Evolutionary conservation across 2,113 vertebrate species (phyloP).

Genomic region (Tetraodon nigroviridis): DNA sequence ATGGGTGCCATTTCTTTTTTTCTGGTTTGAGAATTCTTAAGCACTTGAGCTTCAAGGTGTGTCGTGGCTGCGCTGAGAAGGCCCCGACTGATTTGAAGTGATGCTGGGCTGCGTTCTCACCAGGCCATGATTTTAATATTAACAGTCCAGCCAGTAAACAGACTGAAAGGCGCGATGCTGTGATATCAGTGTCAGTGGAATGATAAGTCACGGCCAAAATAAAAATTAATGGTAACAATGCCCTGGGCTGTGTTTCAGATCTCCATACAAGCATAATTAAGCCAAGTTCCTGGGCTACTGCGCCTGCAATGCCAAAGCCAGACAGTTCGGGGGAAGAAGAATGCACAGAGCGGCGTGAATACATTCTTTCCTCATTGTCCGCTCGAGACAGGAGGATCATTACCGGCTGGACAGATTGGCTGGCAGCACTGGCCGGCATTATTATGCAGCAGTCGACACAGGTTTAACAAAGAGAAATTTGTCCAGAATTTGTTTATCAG

Average conservation of each 20-base stretch:
- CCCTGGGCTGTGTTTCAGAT: conserved; percentile 44
- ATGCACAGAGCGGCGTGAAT: conserved; percentile 50
- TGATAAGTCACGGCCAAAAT: conserved; percentile 33
- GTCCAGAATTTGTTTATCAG: conserved; percentile 67
- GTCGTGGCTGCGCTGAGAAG: conserved; percentile 19
- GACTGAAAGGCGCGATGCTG: conserved; percentile 11
- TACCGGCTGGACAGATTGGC: conserved; percentile 60
- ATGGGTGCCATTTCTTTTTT: conserved; percentile 27
- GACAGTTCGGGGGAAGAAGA: conserved; percentile 41
- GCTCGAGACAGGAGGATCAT: conserved; percentile 57
- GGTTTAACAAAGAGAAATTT: conserved; percentile 69
- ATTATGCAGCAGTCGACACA: conserved; percentile 59
- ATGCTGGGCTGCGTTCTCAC: background rate
- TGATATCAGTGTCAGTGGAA: conserved; percentile 23
- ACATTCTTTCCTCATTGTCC: conserved; percentile 62
- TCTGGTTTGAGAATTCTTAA: conserved; percentile 20
- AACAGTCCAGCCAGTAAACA: conserved; percentile 27
- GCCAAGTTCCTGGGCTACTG: conserved; percentile 33
- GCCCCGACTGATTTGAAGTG: conserved; percentile 12
- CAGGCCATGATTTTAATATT: conserved; percentile 18
- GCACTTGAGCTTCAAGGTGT: conserved; percentile 18
- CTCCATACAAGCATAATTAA: conserved; percentile 51
- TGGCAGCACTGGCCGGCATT: conserved; percentile 58
- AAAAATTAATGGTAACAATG: conserved; percentile 42
- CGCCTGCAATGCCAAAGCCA: conserved; percentile 48